Evolutionary conservation across 2,113 vertebrate species (phyloP).

Genomic region (Physeter macrocephalus): DNA sequence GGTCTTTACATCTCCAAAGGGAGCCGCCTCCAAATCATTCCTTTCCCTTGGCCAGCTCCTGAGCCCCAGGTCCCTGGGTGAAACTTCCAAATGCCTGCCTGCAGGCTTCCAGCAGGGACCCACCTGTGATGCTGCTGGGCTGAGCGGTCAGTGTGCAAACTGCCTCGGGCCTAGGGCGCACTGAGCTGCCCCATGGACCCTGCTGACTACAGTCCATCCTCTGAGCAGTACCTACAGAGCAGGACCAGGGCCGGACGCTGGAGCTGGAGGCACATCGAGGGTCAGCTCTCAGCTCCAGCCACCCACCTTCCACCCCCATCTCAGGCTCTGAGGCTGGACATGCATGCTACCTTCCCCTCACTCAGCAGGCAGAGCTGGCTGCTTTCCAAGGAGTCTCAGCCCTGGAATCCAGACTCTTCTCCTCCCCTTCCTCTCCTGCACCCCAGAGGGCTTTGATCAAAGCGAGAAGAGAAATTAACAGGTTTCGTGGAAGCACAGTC

Average conservation of each 20-base stretch:
- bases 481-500: background rate
- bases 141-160: background rate
- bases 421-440: background rate
- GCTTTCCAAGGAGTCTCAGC: conserved; percentile 43
- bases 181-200: background rate
- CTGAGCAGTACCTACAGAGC: background rate
- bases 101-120: background rate
- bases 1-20: background rate
- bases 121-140: background rate
- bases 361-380: conserved; percentile 13
- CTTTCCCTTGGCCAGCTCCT: background rate
- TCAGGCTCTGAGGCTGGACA: fast-evolving
- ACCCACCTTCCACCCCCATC: fast-evolving
- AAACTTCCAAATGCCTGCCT: background rate
- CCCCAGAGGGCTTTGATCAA: conserved; percentile 37
- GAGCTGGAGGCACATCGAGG: background rate
- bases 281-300: background rate
- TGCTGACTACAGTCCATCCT: background rate
- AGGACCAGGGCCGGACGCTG: background rate
- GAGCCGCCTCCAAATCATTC: background rate
- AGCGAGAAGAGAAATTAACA: background rate
- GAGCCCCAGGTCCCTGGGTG: background rate
- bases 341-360: background rate
- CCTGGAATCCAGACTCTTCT: conserved; percentile 10
- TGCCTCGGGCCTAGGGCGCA: background rate